These are phyloP conservation scores for Mythimna ferrago DNA, from an alignment of 2,888 invertebrate species.

Conservation along the genomic window DNA sequence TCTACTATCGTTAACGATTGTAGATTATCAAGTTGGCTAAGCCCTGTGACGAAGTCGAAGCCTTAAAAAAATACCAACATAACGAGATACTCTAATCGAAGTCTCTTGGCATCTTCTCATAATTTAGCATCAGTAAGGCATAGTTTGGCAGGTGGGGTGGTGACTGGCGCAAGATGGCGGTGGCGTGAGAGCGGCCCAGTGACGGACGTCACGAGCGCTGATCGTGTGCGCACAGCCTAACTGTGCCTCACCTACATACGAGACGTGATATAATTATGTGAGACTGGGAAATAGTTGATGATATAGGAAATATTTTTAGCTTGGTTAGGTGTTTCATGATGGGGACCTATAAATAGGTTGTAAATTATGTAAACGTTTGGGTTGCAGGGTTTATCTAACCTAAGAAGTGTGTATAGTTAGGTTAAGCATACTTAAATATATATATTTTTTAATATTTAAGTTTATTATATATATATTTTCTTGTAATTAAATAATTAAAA, in stretches of 20 bases:
- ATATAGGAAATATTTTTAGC: constrained; percentile 40
- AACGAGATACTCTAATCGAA: constrained; percentile 1
- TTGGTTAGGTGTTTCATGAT: constrained; percentile 3
- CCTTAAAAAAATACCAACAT: not conserved
- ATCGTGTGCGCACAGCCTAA: constrained; percentile 65
- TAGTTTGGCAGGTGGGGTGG: constrained; percentile 54
- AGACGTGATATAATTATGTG: constrained; percentile 68
- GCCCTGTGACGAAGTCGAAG: no score
- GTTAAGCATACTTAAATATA: no score
- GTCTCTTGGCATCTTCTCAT: constrained; percentile 36
- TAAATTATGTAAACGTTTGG: not conserved
- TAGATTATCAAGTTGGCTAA: no score
- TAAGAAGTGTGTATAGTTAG: no score
- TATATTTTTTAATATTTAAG: no score
- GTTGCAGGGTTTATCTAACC: not conserved
- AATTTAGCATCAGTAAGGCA: constrained; percentile 57
- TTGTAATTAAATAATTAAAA: no score
- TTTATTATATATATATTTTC: no score
- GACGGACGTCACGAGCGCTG: constrained; percentile 66
- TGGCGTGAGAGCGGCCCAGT: constrained; percentile 63
- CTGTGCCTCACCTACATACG: constrained; percentile 67
- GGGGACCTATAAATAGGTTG: not conserved
- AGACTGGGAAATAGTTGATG: constrained; percentile 61
- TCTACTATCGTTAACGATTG: no score
- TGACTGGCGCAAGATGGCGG: constrained; percentile 28